Evolutionary conservation across 2,797 vertebrate species (phyloP), one percentile per base, ranked within the genome.

Genomic region (Micropoecilia bifurca): DNA sequence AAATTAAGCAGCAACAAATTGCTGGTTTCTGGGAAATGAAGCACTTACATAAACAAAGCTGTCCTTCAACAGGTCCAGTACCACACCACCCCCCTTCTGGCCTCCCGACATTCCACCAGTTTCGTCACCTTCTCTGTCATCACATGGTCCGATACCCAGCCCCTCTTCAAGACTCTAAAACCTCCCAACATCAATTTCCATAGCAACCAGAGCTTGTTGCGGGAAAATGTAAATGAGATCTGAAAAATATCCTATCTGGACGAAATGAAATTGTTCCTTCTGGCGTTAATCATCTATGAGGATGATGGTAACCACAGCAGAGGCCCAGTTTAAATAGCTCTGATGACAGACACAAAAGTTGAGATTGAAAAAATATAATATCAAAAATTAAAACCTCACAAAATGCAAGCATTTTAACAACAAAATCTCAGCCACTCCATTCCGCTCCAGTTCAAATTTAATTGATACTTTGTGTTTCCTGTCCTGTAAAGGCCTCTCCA

Each of bases 51-150:
- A 74, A 75, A 33, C 41, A 18, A 46, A 75, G 28, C 55, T 36
- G 74, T 30, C 30, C 43, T 75, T 75, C 73, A 47, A 61, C 74
- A 75, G 41, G 55, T 61, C 59, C 43, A 22, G 41, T 13, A 74
- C 74, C n/a, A 59, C 50, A 50, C 2, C 48, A 50, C 0, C 20
- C 48, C 41, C 36, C 25, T 41, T 43, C 43, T 46, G 43, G 12
- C 45, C 43, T 30, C 74, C 48, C 10, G 18, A 75, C 74, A 75
- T 75, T 63, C 74, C 74, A 33, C 55, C 55, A 30, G 25, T 75
- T 75, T 55, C 74, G 59, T 59, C 73, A 75, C 73, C 73, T 75
- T 75, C 55, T 61, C 55, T 30, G 55, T 75, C 74, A 61, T 61
- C 41, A 61, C 20, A 61, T 61, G 36, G n/a, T 45, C 39, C n/a